Base-by-base conservation (phyloP, 2,888 invertebrate genomes). In the Boloria euphrosyne region DNA sequence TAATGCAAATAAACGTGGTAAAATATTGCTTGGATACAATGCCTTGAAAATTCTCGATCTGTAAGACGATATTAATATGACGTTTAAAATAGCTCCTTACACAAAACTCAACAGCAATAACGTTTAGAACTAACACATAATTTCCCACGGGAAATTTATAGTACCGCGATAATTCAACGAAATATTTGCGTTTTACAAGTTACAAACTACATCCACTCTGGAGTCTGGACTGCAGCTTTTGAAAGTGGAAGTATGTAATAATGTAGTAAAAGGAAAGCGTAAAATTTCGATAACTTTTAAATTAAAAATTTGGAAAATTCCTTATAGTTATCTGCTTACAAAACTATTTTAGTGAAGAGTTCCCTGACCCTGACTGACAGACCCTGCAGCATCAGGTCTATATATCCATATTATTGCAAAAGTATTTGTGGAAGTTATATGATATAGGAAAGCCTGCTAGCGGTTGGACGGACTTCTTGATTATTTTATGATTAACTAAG, bases 141-240 rank as follows among this genome's bases (percentile, higher is more conserved):
- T 73, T 72, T 70, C 70, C 70, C 72, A 52, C 50, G 74, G 73
- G 71, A 72, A 73, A 71, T 74, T 68, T 65, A 53, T 66, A 64
- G 51, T 59, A 58, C 55, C 47, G 68, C 67, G 51, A 72, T 73
- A 72, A 71, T 61, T 72, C 69, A 67, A 65, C 67, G 59, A 65
- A 69, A 72, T 66, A 66, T 71, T 69, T 66, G 61, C 67, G 61
- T 66, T 68, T 73, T 70, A 70, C 65, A 66, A 67, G 57, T 46
- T 57, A 22, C 57, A 46, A 57, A n/a, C 57, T 46, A 46, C 46
- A 22, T 44, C 57, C 57, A 16, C 46, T 57, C 18, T 14, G n/a
- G 13, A 16, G 27, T 57, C 18, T 14, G n/a, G 13, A 46, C 18
- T 60, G 59, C 59, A 60, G 17, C 27, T 60, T 27, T 38, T 6